phyloP scores from a whole-genome alignment of 2,797 vertebrate genomes.

The Harpagifer antarcticus region DNA sequence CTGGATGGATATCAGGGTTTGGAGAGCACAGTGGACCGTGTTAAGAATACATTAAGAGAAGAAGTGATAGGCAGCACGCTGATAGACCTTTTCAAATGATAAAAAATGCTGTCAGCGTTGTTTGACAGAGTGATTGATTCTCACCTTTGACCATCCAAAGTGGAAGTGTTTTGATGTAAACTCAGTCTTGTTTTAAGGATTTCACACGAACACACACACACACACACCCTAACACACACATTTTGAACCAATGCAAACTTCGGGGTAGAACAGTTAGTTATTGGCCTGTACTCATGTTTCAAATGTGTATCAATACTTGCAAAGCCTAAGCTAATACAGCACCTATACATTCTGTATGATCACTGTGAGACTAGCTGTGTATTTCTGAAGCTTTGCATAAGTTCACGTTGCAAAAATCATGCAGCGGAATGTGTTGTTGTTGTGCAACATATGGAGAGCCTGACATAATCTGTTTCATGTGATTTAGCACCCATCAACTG shows the following conservation, averaged over 20 bases:
- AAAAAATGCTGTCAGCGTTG: constrained; percentile 66
- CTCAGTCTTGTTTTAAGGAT: constrained; percentile 47
- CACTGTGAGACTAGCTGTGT: constrained; percentile 1
- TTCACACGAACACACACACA: too few relatives aligned
- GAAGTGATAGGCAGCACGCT: constrained; percentile 68
- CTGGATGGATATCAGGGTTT: constrained; percentile 52
- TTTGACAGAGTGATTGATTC: constrained; percentile 70
- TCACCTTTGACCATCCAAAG: constrained; percentile 61
- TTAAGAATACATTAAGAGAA: constrained; percentile 55
- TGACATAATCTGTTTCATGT: constrained; percentile 8
- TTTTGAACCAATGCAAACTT: constrained; percentile 27
- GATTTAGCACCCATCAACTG: constrained; percentile 1
- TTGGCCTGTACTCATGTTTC: constrained; percentile 35
- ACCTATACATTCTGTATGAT: constrained; percentile 1
- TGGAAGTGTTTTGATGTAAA: constrained; percentile 51
- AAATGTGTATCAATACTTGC: constrained; percentile 35
- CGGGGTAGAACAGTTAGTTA: constrained; percentile 21
- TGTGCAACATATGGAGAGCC: constrained; percentile 6
- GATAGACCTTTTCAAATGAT: constrained; percentile 63
- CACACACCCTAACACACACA: too few relatives aligned
- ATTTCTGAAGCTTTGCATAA: constrained; percentile 14
- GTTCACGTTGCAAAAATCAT: constrained; percentile 2
- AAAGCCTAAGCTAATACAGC: constrained; percentile 8
- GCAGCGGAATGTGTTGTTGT: constrained; percentile 7
- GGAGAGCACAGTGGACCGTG: constrained; percentile 36